These are phyloP conservation scores for Atta cephalotes DNA, from an alignment of 1,140 invertebrate species.

Conservation along the genomic window DNA sequence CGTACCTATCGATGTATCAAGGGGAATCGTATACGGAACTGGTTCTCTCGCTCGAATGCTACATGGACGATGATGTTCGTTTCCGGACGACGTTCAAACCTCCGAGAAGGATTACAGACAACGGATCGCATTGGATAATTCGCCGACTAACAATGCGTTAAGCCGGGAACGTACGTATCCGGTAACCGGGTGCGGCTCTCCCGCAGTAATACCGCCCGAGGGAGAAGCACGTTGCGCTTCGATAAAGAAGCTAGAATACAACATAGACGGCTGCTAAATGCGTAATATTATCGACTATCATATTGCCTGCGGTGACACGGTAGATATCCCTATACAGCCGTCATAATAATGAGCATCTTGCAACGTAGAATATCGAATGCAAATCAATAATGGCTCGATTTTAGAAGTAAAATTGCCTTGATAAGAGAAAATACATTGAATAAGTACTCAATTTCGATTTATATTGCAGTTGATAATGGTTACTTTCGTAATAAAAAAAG, in stretches of 20 bases:
- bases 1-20: conserved; percentile 19
- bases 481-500: not conserved
- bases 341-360: conserved; percentile 41
- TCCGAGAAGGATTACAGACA: conserved; percentile 65
- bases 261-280: conserved; percentile 33
- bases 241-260: conserved; percentile 47
- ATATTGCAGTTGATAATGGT: not conserved
- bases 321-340: conserved; percentile 28
- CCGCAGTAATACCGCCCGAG: conserved; percentile 35
- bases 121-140: conserved; percentile 67
- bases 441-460: not conserved
- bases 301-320: conserved; percentile 47
- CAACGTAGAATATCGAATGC: not conserved
- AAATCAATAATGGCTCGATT: not conserved
- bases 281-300: conserved; percentile 57
- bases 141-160: conserved; percentile 59
- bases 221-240: conserved; percentile 42
- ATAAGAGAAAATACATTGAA: too few relatives aligned
- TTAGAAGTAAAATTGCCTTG: not conserved
- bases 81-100: conserved; percentile 52
- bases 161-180: conserved; percentile 45
- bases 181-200: conserved; percentile 42
- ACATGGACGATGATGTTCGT: conserved; percentile 8
- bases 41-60: not conserved
- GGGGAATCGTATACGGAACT: not conserved